Conservation (phyloP, 2,113 vertebrate species). For the Malurus melanocephalus region DNA sequence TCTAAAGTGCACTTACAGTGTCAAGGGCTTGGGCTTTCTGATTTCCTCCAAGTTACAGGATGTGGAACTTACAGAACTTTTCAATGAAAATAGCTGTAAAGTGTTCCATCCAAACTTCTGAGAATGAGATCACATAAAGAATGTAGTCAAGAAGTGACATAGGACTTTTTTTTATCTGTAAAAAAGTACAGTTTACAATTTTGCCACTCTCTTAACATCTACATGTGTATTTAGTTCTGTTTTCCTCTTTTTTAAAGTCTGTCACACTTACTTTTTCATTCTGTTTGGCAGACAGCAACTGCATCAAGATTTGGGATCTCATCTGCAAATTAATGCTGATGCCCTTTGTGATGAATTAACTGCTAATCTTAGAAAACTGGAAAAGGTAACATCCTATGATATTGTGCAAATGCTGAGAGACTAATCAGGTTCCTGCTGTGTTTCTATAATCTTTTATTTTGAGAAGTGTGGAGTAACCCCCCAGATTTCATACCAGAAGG, state of each 20-base stretch:
- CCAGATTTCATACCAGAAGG: background rate
- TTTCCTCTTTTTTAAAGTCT: background rate
- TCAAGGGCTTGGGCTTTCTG: background rate
- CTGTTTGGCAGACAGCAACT: conserved; percentile 62
- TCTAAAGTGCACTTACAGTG: background rate
- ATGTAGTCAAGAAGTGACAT: background rate
- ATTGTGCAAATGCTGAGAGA: background rate
- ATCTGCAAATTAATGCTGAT: conserved; percentile 73
- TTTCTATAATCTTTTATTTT: background rate
- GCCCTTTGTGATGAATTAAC: conserved; percentile 82
- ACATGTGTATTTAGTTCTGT: background rate
- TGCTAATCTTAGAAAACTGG: conserved; percentile 86
- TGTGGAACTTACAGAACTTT: background rate
- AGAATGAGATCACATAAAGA: background rate
- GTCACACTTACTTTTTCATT: background rate
- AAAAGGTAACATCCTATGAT: conserved; percentile 78
- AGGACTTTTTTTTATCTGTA: background rate
- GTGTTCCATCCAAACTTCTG: background rate
- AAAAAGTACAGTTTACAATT: background rate
- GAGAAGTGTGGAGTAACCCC: background rate
- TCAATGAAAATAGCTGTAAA: background rate
- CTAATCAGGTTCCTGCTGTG: background rate
- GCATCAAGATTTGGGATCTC: conserved; percentile 52
- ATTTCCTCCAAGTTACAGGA: background rate
- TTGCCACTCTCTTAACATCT: background rate